Percentiles rank a stretch among this genome's conserved stretches.
phyloP scores from a whole-genome alignment of 2,113 vertebrate genomes.

The Leucosticte australis region DNA sequence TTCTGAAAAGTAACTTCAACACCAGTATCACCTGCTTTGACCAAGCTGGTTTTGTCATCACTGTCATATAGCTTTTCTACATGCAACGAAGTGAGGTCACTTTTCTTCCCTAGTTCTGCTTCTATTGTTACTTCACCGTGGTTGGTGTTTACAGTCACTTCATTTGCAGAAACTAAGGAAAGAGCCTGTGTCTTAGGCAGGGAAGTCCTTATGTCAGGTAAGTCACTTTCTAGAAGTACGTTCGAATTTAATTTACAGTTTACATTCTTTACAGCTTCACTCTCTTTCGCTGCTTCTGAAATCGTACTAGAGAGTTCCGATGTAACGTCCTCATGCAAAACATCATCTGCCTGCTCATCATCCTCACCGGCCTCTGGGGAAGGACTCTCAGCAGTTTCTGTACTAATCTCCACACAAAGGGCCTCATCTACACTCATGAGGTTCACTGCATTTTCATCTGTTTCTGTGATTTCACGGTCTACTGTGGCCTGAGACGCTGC shows the following conservation, averaged over 20 bases:
- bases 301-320: background rate
- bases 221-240: background rate
- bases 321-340: background rate
- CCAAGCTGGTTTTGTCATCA: background rate
- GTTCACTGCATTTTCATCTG: background rate
- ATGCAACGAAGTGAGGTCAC: background rate
- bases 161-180: background rate
- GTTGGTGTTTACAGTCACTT: background rate
- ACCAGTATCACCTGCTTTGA: background rate
- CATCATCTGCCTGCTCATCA: background rate
- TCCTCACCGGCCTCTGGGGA: background rate
- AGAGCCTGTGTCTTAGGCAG: background rate
- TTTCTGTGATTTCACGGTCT: background rate
- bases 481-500: background rate
- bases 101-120: background rate
- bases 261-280: background rate
- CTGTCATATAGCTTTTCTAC: background rate
- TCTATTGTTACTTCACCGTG: background rate
- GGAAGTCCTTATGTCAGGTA: background rate
- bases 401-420: background rate
- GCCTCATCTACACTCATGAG: background rate
- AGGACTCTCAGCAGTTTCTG: background rate
- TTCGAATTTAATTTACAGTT: background rate
- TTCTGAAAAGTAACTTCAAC: conserved; percentile 14
- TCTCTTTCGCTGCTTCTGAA: background rate